Base-by-base conservation (phyloP, 2,797 vertebrate genomes). In the Falco columbarius region DNA sequence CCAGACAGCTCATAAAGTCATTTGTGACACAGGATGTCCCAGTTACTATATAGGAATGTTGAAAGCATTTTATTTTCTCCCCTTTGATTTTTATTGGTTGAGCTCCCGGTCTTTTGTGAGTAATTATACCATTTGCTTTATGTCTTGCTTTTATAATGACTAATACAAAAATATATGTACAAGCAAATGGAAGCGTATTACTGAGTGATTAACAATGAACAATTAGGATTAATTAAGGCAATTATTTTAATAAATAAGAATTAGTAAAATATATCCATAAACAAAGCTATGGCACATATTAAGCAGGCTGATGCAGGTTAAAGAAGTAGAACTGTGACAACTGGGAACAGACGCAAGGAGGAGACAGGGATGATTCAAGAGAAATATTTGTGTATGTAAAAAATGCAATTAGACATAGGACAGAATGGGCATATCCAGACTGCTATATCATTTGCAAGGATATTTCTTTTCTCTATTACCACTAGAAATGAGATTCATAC, bases 11-110 rank as follows among this genome's bases (percentile, higher is more conserved):
- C 97, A 95, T 89, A 66, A 89, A 96, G 97, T 95, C 92, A 91
- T 96, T 98, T 96, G 97, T 97, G 97, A 96, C 97, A 97, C 96
- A 98, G 98, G 98, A 98, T 98, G 97, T 97, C 93, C 95, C 86
- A 89, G 92, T 96, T 93, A 90, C 94, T 93, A 79, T 91, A 66
- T 7, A 96, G 82, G 91, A 96, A 97, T 96, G 97, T 97, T 97
- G 97, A 98, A 98, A 98, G 97, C 97, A 94, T 97, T 98, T 97
- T 97, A 86, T 90, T 97, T 95, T 96, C 94, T 95, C 92, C 84
- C 93, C 98, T 98, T 98, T 98, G 97, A 98, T 97, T 98, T 98
- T 98, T 98, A 98, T 97, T 97, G 97, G 95, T 97, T 97, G 97
- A 97, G 97, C 94, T 97, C 94, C 95, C 68, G 40, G 93, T 81